These are phyloP conservation scores for Pachypsylla venusta DNA, from an alignment of 1,140 invertebrate genomes.

Conservation along the genomic window DNA sequence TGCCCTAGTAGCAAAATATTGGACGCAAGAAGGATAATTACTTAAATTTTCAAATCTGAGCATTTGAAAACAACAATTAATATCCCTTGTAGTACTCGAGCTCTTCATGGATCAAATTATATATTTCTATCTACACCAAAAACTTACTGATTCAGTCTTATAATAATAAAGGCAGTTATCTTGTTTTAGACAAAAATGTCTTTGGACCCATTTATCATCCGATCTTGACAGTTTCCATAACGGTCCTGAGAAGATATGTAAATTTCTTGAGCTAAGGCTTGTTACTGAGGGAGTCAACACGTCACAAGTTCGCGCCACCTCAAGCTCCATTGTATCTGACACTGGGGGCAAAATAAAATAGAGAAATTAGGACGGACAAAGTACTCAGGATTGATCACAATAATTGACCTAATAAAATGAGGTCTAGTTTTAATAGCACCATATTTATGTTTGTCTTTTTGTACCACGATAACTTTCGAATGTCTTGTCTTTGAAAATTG, in stretches of 20 bases:
- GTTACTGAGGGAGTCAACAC: constrained; percentile 43
- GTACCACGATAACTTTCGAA: too few species aligned
- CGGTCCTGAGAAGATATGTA: constrained; percentile 45
- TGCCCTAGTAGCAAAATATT: constrained; percentile 10
- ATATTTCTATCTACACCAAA: not conserved
- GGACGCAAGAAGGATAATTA: constrained; percentile 1
- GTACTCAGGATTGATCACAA: too few species aligned
- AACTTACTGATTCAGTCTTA: constrained; percentile 65
- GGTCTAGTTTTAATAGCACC: too few species aligned
- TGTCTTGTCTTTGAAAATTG: too few species aligned
- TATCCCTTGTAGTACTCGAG: constrained; percentile 1
- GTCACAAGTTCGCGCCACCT: constrained; percentile 73
- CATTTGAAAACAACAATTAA: constrained; percentile 8
- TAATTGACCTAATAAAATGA: too few species aligned
- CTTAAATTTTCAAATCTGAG: constrained; percentile 10
- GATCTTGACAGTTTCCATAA: constrained; percentile 51
- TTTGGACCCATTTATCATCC: constrained; percentile 60
- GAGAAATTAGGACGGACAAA: too few species aligned
- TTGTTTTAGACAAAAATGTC: constrained; percentile 79
- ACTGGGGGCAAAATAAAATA: too few species aligned
- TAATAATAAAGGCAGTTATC: constrained; percentile 94
- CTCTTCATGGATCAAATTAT: not conserved
- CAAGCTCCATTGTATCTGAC: constrained; percentile 61
- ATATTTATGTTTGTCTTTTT: too few species aligned
- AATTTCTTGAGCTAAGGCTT: constrained; percentile 13